These are phyloP conservation scores for Aegotheles bennettii DNA, from an alignment of 2,113 vertebrate species.

Conservation along the genomic window DNA sequence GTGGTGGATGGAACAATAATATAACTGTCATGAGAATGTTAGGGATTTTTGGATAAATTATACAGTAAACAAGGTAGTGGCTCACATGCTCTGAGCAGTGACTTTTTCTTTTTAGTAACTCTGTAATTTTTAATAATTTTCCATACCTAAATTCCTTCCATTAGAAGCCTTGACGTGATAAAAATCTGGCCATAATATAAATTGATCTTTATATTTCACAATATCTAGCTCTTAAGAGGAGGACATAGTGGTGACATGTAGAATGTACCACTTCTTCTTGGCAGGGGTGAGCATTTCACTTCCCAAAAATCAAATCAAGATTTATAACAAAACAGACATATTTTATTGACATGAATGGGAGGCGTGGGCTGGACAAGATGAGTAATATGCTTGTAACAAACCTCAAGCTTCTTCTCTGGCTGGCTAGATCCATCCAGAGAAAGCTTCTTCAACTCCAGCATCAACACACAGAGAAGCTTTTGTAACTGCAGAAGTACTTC, in stretches of 20 bases:
- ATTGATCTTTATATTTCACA: neutral
- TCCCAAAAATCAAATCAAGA: neutral
- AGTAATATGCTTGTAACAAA: neutral
- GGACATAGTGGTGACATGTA: neutral
- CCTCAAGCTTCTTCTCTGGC: neutral
- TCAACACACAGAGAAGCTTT: neutral
- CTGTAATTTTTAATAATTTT: neutral
- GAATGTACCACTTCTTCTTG: neutral
- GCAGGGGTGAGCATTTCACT: neutral
- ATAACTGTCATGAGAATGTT: neutral
- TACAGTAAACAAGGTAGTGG: neutral
- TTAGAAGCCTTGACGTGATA: neutral
- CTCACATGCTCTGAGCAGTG: neutral
- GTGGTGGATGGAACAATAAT: neutral
- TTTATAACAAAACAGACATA: neutral
- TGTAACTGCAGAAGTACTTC: neutral
- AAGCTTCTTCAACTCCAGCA: neutral
- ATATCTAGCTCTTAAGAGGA: neutral
- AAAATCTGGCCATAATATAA: neutral
- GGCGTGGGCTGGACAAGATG: neutral
- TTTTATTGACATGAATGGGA: slow-evolving; percentile 6
- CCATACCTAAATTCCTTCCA: neutral
- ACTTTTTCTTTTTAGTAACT: neutral
- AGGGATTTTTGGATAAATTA: neutral
- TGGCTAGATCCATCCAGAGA: neutral